Conservation (phyloP, 1,140 invertebrate genomes). For the Battus philenor region DNA sequence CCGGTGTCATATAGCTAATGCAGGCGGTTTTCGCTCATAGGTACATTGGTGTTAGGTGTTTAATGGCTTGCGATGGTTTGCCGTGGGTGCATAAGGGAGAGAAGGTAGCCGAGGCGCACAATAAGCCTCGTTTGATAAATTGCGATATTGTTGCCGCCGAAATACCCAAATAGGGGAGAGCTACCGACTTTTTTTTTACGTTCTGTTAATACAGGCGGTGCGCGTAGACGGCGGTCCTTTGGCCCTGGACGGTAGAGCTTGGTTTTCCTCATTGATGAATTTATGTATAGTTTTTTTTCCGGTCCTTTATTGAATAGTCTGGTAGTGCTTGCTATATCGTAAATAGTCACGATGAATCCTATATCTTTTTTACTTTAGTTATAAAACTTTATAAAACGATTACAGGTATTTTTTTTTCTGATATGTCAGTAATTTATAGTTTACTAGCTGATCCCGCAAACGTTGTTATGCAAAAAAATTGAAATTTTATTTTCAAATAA, state of each 20-base stretch:
- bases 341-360: no score
- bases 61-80: slow-evolving; percentile 15
- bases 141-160: slow-evolving; percentile 61
- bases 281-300: slow-evolving; percentile 27
- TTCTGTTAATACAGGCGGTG: slow-evolving; percentile 21
- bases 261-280: slow-evolving; percentile 40
- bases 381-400: no score
- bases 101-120: slow-evolving; percentile 54
- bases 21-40: slow-evolving; percentile 18
- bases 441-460: no score
- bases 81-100: slow-evolving; percentile 37
- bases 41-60: slow-evolving; percentile 9
- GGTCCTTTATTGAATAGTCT: slow-evolving; percentile 41
- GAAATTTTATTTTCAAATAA: no score
- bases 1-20: slow-evolving; percentile 1
- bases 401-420: no score
- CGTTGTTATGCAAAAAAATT: no score
- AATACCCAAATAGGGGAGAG: slow-evolving; percentile 33
- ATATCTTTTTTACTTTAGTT: no score
- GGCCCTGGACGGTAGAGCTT: slow-evolving; percentile 22
- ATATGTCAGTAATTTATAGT: no score
- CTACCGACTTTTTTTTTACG: slow-evolving; percentile 27
- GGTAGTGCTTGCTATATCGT: no score
- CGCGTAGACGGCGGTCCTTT: slow-evolving; percentile 22
- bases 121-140: slow-evolving; percentile 70